phyloP scores from a whole-genome alignment of 2,113 vertebrate genomes.

The Lates calcarifer region DNA sequence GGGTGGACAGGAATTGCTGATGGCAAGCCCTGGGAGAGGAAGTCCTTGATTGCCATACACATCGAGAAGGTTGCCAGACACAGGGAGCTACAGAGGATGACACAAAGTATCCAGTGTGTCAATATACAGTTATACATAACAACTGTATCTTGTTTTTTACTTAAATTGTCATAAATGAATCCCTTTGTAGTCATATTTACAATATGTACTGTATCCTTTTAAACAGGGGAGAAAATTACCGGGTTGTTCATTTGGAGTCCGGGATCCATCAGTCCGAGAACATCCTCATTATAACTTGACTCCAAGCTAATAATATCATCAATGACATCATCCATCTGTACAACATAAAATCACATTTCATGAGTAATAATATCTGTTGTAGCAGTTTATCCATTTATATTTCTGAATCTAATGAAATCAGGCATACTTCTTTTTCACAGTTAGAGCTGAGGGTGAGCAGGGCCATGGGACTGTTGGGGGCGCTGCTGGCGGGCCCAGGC shows the following conservation, averaged over 20 bases:
- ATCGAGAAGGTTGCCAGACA: slow-evolving; percentile 87
- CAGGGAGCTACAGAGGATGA: slow-evolving; percentile 74
- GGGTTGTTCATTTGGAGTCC: slow-evolving; percentile 89
- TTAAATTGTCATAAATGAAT: background rate
- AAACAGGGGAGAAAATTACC: slow-evolving; percentile 66
- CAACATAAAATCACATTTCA: background rate
- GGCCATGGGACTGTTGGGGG: slow-evolving; percentile 91
- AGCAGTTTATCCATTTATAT: too few species aligned
- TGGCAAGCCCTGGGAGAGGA: slow-evolving; percentile 81
- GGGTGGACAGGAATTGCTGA: slow-evolving; percentile 89
- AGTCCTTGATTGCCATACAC: slow-evolving; percentile 86
- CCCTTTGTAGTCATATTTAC: background rate
- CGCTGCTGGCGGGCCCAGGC: slow-evolving; percentile 86
- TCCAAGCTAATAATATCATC: slow-evolving; percentile 95
- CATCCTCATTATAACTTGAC: slow-evolving; percentile 92
- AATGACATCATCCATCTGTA: slow-evolving; percentile 93
- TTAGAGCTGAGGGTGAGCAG: slow-evolving; percentile 88
- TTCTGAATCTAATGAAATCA: background rate
- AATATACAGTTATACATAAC: background rate
- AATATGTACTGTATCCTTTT: background rate
- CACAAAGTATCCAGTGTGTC: background rate
- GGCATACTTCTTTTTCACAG: slow-evolving; percentile 86
- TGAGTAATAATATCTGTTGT: too few species aligned
- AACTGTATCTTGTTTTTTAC: background rate
- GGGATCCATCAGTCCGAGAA: slow-evolving; percentile 88